phyloP scores from a whole-genome alignment of 2,888 invertebrate genomes.

The Ormia ochracea region DNA sequence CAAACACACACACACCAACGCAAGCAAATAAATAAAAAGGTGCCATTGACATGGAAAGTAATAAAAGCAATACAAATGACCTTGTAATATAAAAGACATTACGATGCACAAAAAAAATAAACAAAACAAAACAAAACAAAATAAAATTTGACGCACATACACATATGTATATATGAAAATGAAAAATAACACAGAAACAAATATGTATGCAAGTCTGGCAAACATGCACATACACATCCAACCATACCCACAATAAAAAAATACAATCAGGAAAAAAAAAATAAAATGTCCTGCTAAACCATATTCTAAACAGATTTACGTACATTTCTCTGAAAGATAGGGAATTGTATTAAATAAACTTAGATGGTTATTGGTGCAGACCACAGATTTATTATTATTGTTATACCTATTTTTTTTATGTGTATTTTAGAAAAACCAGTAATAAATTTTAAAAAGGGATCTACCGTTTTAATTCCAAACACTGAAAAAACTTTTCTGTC shows the following conservation, averaged over 20 bases:
- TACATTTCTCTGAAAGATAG: constrained; percentile 11
- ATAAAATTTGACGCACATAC: constrained; percentile 32
- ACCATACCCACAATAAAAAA: too few species aligned
- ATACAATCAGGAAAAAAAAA: too few species aligned
- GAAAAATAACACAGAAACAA: constrained; percentile 35
- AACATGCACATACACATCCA: not conserved
- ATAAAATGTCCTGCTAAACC: constrained; percentile 59
- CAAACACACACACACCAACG: not conserved
- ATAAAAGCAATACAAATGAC: constrained; percentile 73
- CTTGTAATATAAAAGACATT: constrained; percentile 70
- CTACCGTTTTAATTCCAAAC: too few species aligned
- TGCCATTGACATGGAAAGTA: constrained; percentile 61
- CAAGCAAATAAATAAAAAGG: constrained; percentile 48
- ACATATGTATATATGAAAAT: too few species aligned
- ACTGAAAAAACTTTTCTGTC: too few species aligned
- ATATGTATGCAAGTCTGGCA: not conserved
- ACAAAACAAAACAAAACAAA: constrained; percentile 23
- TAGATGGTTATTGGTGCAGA: too few species aligned
- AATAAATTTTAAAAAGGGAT: too few species aligned
- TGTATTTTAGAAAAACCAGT: too few species aligned
- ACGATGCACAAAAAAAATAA: constrained; percentile 42
- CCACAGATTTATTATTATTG: too few species aligned
- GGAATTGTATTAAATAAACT: constrained; percentile 21
- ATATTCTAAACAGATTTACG: constrained; percentile 34
- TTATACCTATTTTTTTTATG: too few species aligned